These are phyloP conservation scores for Crypturellus tataupa DNA, from an alignment of 2,797 vertebrate species.

Conservation along the genomic window DNA sequence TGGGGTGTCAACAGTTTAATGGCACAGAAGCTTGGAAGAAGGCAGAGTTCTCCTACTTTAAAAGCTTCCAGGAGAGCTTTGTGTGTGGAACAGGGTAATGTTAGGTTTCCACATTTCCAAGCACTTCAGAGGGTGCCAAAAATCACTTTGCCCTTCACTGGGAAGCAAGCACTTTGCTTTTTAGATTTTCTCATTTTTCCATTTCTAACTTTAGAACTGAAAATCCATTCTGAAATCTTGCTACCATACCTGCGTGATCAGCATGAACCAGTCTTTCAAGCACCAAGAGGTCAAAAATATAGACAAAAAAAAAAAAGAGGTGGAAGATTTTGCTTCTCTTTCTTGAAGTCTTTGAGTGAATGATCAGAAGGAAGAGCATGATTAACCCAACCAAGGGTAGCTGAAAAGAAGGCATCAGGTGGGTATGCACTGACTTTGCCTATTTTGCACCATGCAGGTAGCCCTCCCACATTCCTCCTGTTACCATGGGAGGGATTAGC, in stretches of 20 bases:
- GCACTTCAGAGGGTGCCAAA: not conserved
- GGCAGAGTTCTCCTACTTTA: not conserved
- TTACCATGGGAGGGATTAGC: not conserved
- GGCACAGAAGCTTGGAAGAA: not conserved
- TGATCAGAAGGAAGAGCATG: not conserved
- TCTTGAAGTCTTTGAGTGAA: not conserved
- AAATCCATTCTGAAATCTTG: not conserved
- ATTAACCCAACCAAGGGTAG: not conserved
- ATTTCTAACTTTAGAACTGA: not conserved
- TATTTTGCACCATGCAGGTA: not conserved
- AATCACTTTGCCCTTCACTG: not conserved
- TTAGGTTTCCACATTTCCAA: accelerated
- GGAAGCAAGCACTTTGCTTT: accelerated
- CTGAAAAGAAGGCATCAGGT: not conserved
- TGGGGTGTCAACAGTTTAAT: not conserved
- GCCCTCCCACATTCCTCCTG: not conserved
- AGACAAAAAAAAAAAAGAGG: not conserved
- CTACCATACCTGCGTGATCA: not conserved
- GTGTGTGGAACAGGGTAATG: not conserved
- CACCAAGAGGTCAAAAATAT: accelerated
- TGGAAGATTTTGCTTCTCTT: not conserved
- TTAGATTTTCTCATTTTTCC: not conserved
- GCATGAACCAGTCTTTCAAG: not conserved
- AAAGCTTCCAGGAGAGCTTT: not conserved
- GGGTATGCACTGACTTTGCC: not conserved